phyloP scores from a whole-genome alignment of 2,888 invertebrate genomes.

The Emmelina monodactyla region DNA sequence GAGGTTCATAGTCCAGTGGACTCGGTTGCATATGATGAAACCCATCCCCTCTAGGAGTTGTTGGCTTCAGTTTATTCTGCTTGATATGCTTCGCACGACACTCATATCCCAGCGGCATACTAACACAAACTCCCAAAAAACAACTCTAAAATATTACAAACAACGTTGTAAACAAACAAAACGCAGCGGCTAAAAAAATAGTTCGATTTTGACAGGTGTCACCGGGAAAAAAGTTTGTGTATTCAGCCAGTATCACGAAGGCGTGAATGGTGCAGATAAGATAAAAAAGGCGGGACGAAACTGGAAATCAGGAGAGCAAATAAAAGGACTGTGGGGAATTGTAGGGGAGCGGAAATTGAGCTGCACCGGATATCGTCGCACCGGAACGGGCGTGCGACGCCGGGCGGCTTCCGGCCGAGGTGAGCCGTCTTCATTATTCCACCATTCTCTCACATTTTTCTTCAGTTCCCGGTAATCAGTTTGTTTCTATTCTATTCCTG shows the following conservation, averaged over 20 bases:
- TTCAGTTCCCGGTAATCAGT: constrained; percentile 21
- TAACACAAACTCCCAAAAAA: constrained; percentile 1
- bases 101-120: constrained; percentile 46
- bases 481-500: constrained; percentile 7
- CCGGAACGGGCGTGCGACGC: constrained; percentile 51
- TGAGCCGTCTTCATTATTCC: constrained; percentile 47
- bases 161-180: background rate
- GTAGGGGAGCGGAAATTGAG: constrained; percentile 55
- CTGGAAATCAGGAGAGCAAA: constrained; percentile 37
- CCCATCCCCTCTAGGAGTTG: constrained; percentile 21
- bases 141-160: background rate
- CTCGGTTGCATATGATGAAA: constrained; percentile 25
- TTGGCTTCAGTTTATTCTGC: constrained; percentile 32
- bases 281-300: constrained; percentile 26
- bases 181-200: background rate
- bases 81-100: constrained; percentile 38
- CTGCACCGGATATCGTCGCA: constrained; percentile 61
- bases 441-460: constrained; percentile 31
- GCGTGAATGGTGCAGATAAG: constrained; percentile 21
- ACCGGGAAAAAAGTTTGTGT: background rate
- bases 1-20: constrained; percentile 13
- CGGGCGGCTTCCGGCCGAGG: constrained; percentile 51
- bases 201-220: background rate
- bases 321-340: constrained; percentile 41
- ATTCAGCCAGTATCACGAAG: constrained; percentile 11